Conservation (phyloP, 1,140 invertebrate genomes). For the Cotesia typhae region DNA sequence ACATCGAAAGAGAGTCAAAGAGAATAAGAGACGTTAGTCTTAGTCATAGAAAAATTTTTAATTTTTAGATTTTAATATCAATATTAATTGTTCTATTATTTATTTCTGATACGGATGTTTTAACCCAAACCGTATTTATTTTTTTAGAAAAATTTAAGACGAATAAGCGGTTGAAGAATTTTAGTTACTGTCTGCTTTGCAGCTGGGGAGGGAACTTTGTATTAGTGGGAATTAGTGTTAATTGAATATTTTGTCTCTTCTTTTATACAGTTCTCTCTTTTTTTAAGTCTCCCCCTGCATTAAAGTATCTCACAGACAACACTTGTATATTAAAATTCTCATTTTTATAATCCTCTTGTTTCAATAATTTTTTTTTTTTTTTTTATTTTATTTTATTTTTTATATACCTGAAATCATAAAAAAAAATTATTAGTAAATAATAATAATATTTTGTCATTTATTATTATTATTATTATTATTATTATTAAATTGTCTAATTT, state of each 20-base stretch:
- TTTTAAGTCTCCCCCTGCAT: constrained; percentile 10
- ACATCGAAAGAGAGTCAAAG: constrained; percentile 11
- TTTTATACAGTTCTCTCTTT: constrained; percentile 7
- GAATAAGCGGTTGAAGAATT: constrained; percentile 45
- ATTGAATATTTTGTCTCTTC: constrained; percentile 52
- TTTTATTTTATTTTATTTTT: neutral
- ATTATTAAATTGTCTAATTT: no score
- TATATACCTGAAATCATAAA: no score
- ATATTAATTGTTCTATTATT: neutral
- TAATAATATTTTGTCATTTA: no score
- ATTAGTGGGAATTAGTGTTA: constrained; percentile 64
- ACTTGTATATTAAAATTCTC: constrained; percentile 1
- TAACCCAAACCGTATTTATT: neutral
- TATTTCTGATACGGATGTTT: neutral
- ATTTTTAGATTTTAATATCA: neutral
- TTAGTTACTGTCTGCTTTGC: constrained; percentile 40
- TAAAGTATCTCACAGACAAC: neutral
- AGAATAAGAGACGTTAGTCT: neutral
- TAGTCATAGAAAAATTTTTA: neutral
- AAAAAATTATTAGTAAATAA: no score
- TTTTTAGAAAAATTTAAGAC: neutral
- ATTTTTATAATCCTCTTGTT: constrained; percentile 6
- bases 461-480: no score
- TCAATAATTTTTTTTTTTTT: neutral
- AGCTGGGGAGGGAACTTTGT: constrained; percentile 43